phyloP scores from a whole-genome alignment of 2,113 vertebrate genomes.

The Gallinago jamesoni region DNA sequence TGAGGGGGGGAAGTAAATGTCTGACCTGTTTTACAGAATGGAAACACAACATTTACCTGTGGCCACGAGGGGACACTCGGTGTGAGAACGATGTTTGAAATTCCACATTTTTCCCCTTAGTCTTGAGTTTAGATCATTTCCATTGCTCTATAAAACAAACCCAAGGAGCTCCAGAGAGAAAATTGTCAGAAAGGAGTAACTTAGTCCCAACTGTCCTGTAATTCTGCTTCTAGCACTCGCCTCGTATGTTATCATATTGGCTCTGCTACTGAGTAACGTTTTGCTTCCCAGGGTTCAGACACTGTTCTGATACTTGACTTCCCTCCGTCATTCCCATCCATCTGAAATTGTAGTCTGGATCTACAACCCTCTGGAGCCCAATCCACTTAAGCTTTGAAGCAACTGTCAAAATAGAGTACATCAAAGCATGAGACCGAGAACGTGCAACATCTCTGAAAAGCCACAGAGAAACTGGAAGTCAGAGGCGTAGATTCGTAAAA shows the following conservation, averaged over 20 bases:
- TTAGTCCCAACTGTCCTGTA: background rate
- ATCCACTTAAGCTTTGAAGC: background rate
- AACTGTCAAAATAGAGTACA: background rate
- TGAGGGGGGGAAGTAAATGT: background rate
- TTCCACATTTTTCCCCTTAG: background rate
- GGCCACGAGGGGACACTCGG: background rate
- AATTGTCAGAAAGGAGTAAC: background rate
- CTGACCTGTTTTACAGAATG: background rate
- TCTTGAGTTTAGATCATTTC: background rate
- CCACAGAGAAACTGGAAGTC: background rate
- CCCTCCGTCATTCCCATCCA: background rate
- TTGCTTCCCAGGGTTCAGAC: background rate
- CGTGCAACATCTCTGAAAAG: accelerated
- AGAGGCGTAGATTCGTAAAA: background rate
- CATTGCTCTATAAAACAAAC: background rate
- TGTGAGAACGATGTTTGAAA: background rate
- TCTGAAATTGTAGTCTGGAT: background rate
- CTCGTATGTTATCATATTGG: background rate
- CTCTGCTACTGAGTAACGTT: background rate
- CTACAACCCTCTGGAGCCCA: background rate
- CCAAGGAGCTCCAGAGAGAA: background rate
- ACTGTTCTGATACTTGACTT: background rate
- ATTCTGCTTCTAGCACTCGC: background rate
- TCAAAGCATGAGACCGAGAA: background rate
- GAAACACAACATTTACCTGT: constrained; percentile 1